Evolutionary conservation across 1,140 invertebrate genomes (phyloP).

Genomic region (Archegozetes longisetosus): DNA sequence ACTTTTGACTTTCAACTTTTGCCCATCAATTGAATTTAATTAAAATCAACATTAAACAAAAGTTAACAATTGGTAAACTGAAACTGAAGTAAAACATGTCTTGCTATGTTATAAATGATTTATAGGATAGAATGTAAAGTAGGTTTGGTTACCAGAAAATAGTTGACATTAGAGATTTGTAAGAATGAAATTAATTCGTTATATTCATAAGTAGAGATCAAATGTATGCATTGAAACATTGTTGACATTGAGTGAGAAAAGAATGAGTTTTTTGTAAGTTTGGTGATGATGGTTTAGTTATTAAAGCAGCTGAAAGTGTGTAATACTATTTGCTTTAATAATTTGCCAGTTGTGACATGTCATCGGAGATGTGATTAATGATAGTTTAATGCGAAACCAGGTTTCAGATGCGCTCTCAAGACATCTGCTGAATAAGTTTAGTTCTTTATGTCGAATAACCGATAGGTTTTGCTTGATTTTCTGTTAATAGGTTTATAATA

Average conservation of each 20-base stretch:
- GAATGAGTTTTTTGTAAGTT: background rate
- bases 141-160: too few species aligned
- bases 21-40: too few species aligned
- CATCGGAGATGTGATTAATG: background rate
- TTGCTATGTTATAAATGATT: too few species aligned
- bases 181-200: too few species aligned
- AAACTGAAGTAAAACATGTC: too few species aligned
- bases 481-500: background rate
- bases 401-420: background rate
- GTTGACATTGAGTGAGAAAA: background rate
- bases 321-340: background rate
- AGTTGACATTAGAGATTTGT: too few species aligned
- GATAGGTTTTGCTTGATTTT: background rate
- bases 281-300: background rate
- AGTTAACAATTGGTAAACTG: too few species aligned
- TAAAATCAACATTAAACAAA: too few species aligned
- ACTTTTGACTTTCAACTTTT: too few species aligned
- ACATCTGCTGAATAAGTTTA: background rate
- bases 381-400: background rate
- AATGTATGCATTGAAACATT: background rate
- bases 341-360: background rate
- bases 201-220: background rate
- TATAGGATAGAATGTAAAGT: too few species aligned
- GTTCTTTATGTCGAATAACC: background rate
- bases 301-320: background rate